Conservation (phyloP, 2,888 invertebrate genomes). For the Gymnosoma rotundatum region DNA sequence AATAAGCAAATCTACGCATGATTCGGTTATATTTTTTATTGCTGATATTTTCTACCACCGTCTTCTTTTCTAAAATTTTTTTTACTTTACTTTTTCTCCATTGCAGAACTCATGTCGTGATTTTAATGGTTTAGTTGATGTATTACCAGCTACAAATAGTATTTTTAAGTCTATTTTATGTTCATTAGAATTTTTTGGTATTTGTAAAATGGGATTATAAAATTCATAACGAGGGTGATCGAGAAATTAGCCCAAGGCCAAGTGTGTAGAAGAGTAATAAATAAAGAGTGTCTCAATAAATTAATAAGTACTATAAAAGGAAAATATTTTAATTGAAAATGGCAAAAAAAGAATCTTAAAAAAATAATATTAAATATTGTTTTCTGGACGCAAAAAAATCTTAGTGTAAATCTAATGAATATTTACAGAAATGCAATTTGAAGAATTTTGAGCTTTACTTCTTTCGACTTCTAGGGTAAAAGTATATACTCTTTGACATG, state of each 20-base stretch:
- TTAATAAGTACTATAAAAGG: too few relatives aligned
- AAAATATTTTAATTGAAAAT: too few relatives aligned
- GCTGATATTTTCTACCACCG: background rate
- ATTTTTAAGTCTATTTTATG: constrained; percentile 10
- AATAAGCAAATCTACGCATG: constrained; percentile 58
- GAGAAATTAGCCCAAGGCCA: background rate
- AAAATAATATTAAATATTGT: too few relatives aligned
- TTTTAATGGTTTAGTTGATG: constrained; percentile 56
- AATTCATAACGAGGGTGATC: background rate
- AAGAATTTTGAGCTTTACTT: too few relatives aligned
- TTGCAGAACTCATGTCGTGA: constrained; percentile 54
- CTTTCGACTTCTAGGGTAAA: too few relatives aligned
- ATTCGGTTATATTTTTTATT: constrained; percentile 50
- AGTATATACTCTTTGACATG: too few relatives aligned
- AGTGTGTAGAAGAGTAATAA: too few relatives aligned
- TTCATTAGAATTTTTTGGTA: background rate
- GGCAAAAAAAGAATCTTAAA: too few relatives aligned
- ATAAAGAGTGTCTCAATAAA: too few relatives aligned
- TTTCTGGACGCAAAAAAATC: too few relatives aligned
- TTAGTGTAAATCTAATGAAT: too few relatives aligned
- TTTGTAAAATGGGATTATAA: background rate
- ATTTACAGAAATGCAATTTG: too few relatives aligned
- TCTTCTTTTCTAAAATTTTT: background rate
- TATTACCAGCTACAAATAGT: constrained; percentile 14
- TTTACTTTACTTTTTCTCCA: background rate